These are phyloP conservation scores for Tupaia tana DNA, from an alignment of 2,113 vertebrate species.

Conservation along the genomic window DNA sequence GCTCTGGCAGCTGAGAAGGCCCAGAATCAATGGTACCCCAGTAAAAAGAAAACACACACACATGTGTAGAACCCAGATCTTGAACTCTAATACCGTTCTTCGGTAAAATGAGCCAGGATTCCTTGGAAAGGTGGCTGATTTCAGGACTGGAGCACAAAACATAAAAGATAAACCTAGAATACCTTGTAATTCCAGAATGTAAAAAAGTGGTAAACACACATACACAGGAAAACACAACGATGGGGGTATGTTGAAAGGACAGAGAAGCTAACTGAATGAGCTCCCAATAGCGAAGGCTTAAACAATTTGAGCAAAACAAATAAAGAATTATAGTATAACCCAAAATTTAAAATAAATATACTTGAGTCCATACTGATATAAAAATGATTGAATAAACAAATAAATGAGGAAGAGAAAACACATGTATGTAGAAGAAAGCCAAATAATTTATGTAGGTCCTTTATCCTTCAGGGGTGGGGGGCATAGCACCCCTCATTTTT, in stretches of 20 bases:
- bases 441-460: too few relatives aligned
- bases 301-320: neutral
- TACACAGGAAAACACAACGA: too few relatives aligned
- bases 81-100: neutral
- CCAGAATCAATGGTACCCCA: neutral
- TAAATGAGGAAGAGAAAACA: neutral
- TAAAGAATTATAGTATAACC: neutral
- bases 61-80: neutral
- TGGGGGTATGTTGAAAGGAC: neutral
- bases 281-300: neutral
- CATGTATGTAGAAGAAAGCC: too few relatives aligned
- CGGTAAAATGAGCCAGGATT: neutral
- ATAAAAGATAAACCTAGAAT: too few relatives aligned
- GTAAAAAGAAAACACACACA: neutral
- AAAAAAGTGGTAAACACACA: too few relatives aligned
- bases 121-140: neutral
- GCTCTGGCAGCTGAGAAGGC: neutral
- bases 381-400: too few relatives aligned
- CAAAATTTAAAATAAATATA: neutral
- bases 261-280: neutral
- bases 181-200: too few relatives aligned
- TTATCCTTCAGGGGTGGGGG: too few relatives aligned
- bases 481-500: too few relatives aligned
- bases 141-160: too few relatives aligned
- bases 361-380: neutral